Evolutionary conservation across 1,140 invertebrate species (phyloP), one percentile per base, ranked within the genome.

Genomic region (Carposina sasakii): DNA sequence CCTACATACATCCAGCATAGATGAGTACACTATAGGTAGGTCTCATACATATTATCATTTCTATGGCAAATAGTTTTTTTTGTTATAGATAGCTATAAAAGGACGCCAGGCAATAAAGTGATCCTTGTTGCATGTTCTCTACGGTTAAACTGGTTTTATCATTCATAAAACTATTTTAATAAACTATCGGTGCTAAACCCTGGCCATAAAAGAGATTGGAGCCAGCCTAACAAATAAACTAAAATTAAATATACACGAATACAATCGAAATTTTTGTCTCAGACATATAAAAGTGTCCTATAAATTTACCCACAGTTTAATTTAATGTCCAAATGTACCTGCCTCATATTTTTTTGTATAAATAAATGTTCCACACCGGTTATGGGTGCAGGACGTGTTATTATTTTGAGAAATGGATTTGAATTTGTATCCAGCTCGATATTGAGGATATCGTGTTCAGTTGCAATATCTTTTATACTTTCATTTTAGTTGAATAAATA

Each of bases 241-340:
- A 79, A 83, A 81, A 83, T 83, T 83, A 83, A 81, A 81, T 83
- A 83, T 81, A 83, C 79, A 83, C 71, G 70, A 71, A 64, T 57
- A 81, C 77, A 83, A 81, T 79, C 73, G 74, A 79, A 83, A 81
- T 81, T 83, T 83, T 83, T 83, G 79, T 83, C 79, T 83, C 77
- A 83, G 76, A 48, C 76, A 53, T 81, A 83, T 83, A 83, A 83
- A 83, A 83, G 60, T 83, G 79, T 83, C 79, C 77, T 83, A 83
- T 83, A 83, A 83, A 83, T 83, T 81, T 78, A 79, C 68, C 79
- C 79, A 69, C 73, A 81, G 75, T 81, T 83, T 81, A 79, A 83
- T 83, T 83, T 83, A 83, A 79, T 79, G 79, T 81, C 76, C 74
- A 79, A 81, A 76, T 75, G 74, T 83, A 76, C 76, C 79, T 79